Base-by-base conservation (phyloP, 2,888 invertebrate species). In the Diploptera punctata region DNA sequence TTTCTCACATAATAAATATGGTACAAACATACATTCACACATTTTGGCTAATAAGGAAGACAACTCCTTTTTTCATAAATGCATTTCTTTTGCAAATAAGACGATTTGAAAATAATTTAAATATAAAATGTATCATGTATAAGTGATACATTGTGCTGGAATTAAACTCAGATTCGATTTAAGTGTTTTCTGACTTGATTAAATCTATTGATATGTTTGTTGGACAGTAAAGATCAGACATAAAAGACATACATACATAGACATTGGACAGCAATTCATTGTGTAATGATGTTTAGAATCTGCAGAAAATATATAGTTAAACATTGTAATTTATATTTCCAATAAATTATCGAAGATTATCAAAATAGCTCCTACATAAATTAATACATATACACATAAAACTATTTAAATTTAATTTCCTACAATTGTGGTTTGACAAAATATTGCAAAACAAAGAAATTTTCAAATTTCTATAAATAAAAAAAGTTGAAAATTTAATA, bases 21-120 rank as follows among this genome's bases (percentile, higher is more conserved):
- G 65, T 65, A 65, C 65, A 65, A 65, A 65, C 47, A n/a, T n/a
- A n/a, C n/a, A 65, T 47, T 47, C 29, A 57, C 60, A 60, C 65
- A 65, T 65, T 5, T 61, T 65, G 33, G 44, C 65, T 65, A 44
- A 65, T 44, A 44, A 65, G 65, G 65, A 65, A 65, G 65, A 65
- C 65, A 26, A n/a, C 65, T 65, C 65, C 33, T 33, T 52, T 18
- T 2, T n/a, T 44, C 44, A 29, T 47, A 65, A 65, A 65, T 47
- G 29, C 65, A 47, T 44, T 29, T 26, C 33, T 65, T 26, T 44
- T n/a, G n/a, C 65, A 65, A 65, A 65, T 47, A 65, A 44, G 43
- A 65, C 26, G 21, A n/a, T 65, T 26, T 65, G 47, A 24, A 65
- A 65, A 65, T 43, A 65, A 65, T 65, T 65, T 24, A 24, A 65